Percentiles rank a stretch among this genome's conserved stretches.
phyloP scores from a whole-genome alignment of 2,888 invertebrate genomes.

The Petrophora chlorosata region DNA sequence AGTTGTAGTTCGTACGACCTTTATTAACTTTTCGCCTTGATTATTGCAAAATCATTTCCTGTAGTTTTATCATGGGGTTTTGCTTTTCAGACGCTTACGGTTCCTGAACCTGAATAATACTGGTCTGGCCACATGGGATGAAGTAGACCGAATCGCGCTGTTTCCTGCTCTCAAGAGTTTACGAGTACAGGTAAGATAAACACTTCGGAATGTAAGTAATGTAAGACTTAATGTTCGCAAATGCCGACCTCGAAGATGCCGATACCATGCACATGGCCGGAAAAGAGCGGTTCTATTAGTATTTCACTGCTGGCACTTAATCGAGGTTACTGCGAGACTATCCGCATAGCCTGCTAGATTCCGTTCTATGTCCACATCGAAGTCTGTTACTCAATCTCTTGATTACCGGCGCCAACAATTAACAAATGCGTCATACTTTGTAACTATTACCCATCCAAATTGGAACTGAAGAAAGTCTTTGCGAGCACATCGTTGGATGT shows the following conservation, averaged over 20 bases:
- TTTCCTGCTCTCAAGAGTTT: conserved; percentile 93
- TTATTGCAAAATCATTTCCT: conserved; percentile 23
- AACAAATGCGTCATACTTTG: conserved; percentile 33
- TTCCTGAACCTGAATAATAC: conserved; percentile 94
- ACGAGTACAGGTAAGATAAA: conserved; percentile 87
- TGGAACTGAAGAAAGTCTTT: conserved; percentile 5
- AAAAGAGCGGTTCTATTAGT: conserved; percentile 39
- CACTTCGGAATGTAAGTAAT: conserved; percentile 23
- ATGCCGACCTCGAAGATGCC: conserved; percentile 44
- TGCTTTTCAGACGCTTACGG: conserved; percentile 85
- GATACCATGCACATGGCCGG: conserved; percentile 49
- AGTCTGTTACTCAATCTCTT: conserved; percentile 33
- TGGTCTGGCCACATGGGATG: conserved; percentile 92
- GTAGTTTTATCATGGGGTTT: conserved; percentile 35
- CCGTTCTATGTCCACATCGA: conserved; percentile 22
- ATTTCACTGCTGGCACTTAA: conserved; percentile 33
- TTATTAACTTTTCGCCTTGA: conserved; percentile 23
- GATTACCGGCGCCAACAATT: conserved; percentile 38
- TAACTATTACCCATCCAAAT: conserved; percentile 33
- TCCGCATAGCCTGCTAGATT: conserved; percentile 35
- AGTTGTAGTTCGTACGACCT: conserved; percentile 29
- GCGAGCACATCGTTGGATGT: conserved; percentile 9
- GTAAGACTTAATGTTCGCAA: conserved; percentile 34
- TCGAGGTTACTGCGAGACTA: conserved; percentile 34
- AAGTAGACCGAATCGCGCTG: conserved; percentile 92